Evolutionary conservation across 2,113 vertebrate genomes (phyloP), one percentile per base, ranked within the genome.

Genomic region (Daubentonia madagascariensis): DNA sequence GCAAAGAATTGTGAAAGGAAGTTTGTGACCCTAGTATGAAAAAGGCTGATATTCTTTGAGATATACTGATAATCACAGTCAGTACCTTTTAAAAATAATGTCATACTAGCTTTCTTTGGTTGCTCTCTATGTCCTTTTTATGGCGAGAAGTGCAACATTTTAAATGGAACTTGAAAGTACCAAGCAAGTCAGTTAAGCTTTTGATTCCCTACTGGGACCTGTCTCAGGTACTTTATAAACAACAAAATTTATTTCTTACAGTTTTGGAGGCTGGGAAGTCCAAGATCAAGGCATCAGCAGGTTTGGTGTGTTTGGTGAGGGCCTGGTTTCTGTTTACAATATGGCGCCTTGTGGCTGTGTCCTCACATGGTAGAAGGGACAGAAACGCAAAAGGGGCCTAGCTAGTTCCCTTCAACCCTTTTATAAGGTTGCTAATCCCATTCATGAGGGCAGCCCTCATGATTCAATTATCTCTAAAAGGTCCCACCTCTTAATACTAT

Each of bases 11-110:
- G 11, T 37, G 48, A 87, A 96, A 89, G 32, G 35, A 48, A 35
- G 16, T 83, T 92, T 95, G n/a, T 89, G 32, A 92, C 30, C 6
- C 78, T 79, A 37, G 20, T 65, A 14, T 95, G 23, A 32, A 78
- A 92, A 85, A 28, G 25, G 22, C 50, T 95, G 84, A 72, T 65
- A 89, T 79, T 70, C n/a, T 92, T 89, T 92, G 52, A 95, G 35
- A 54, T 72, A 76, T 16, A 40, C 1, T 68, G 8, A 78, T 73
- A 37, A 37, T 83, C 63, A 92, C 1, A 63, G 67, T 61, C 52
- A 87, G n/a, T 68, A 61, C 16, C 70, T 89, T 89, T 95, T 85
- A 40, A 78, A 83, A 84, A 78, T 48, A 84, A 63, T 35, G 1
- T 79, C 22, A 85, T 37, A 57, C 2, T 3, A 70, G 30, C 78